Base-by-base conservation (phyloP, 2,888 invertebrate genomes). In the Entomobrya multifasciata region DNA sequence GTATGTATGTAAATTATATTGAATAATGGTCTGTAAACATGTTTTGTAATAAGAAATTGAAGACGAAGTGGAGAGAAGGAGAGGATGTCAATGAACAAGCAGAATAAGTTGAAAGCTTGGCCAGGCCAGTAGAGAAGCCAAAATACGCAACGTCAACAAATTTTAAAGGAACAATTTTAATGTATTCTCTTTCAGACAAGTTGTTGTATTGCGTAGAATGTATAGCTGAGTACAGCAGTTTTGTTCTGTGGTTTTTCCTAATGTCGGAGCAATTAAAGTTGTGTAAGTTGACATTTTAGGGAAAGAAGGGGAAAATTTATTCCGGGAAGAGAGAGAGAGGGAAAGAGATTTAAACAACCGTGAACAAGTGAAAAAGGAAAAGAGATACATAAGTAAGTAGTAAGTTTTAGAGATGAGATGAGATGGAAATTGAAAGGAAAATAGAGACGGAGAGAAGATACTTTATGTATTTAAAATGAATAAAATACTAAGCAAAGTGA, bases 241-340 rank as follows among this genome's bases (percentile, higher is more conserved):
- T 72, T 22, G 47, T 27, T 72, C 27, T 74, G 74, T 55, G 74
- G 74, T 74, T 74, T 74, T 74, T 55, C 36, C 36, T 74, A 74
- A 74, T 74, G 74, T 74, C 27, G 30, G 36, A 74, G 74, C 74
- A 74, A 74, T 74, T 74, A 74, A 74, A 74, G 74, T 74, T 74
- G 52, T 74, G 74, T 55, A 74, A 74, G 52, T 74, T 74, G 52
- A 55, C 74, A 52, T 36, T 11, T 17, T 25, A 27, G 20, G 72
- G 20, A 20, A 3, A 60, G 30, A 27, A 30, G 15, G 22, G 55
- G 55, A 55, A 60, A 60, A 60, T 60, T 60, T 60, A 60, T 60
- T 60, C 60, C 60, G 60, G 60, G 22, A 15, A 15, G 49, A 49
- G 49, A 49, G 13, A 15, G 60, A 60, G 36, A 6, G 11, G 47